These are phyloP conservation scores for Atta texana DNA, from an alignment of 1,140 invertebrate species.

Conservation along the genomic window DNA sequence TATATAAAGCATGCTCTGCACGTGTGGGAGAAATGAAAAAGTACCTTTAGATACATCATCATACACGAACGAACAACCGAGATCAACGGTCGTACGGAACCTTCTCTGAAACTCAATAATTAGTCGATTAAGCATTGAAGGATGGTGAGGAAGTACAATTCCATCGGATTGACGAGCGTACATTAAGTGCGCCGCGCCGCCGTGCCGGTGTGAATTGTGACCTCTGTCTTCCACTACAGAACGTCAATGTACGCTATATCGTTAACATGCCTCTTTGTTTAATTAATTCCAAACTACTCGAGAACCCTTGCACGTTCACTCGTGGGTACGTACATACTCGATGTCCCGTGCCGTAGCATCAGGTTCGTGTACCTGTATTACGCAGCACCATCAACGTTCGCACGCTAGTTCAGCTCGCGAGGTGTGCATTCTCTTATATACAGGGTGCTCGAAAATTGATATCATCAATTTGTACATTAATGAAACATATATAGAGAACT, in stretches of 20 bases:
- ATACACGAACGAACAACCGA: not conserved
- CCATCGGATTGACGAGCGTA: not conserved
- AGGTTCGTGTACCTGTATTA: conserved; percentile 41
- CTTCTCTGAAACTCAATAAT: conserved; percentile 27
- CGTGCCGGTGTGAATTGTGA: not conserved
- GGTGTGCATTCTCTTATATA: conserved; percentile 33
- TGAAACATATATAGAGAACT: not conserved
- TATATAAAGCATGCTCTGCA: not conserved
- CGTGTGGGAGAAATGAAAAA: not conserved
- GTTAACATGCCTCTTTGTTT: conserved; percentile 65
- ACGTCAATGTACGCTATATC: conserved; percentile 58
- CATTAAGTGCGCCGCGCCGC: not conserved
- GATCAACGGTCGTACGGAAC: conserved; percentile 4
- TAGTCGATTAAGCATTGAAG: conserved; percentile 31
- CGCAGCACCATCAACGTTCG: conserved; percentile 39
- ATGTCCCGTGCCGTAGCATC: conserved; percentile 38
- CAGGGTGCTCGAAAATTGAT: conserved; percentile 11
- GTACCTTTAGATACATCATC: not conserved
- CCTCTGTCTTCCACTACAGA: conserved; percentile 23
- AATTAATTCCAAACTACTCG: conserved; percentile 59
- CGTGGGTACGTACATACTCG: conserved; percentile 34
- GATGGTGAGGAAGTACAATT: conserved; percentile 5
- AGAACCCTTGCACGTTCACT: not conserved
- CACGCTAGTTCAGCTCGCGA: conserved; percentile 27
- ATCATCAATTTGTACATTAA: conserved; percentile 5